Evolutionary conservation across 2,888 invertebrate species (phyloP).

Genomic region (Rhabditoides inermis): DNA sequence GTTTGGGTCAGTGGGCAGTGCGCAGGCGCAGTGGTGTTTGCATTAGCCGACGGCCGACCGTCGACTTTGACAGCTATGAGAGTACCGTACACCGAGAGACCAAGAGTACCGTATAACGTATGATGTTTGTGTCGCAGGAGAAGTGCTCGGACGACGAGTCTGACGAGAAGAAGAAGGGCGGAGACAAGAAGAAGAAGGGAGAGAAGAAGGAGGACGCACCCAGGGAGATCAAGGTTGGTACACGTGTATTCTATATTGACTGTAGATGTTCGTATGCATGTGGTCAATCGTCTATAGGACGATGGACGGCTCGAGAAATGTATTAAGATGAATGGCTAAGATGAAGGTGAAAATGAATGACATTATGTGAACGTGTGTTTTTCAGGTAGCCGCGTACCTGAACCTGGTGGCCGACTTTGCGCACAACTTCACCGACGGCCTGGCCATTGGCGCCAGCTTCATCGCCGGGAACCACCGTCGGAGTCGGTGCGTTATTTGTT

Average conservation of each 20-base stretch:
- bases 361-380: constrained; percentile 49
- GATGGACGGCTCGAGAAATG: background rate
- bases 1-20: background rate
- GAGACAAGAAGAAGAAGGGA: background rate
- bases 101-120: no score
- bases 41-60: no score
- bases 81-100: no score
- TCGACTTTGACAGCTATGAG: no score
- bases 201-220: background rate
- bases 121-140: no score
- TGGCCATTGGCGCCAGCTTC: constrained; percentile 88
- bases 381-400: constrained; percentile 78
- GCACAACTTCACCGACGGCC: constrained; percentile 96
- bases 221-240: constrained; percentile 19
- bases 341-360: background rate
- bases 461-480: constrained; percentile 44
- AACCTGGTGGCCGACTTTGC: constrained; percentile 95
- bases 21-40: no score
- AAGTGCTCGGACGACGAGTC: constrained; percentile 13
- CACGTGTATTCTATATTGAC: background rate
- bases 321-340: constrained; percentile 2
- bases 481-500: constrained; percentile 24
- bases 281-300: constrained; percentile 6
- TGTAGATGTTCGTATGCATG: background rate
- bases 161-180: background rate